Conservation (phyloP, 2,888 invertebrate species). For the Scaptomyza tumidula region DNA sequence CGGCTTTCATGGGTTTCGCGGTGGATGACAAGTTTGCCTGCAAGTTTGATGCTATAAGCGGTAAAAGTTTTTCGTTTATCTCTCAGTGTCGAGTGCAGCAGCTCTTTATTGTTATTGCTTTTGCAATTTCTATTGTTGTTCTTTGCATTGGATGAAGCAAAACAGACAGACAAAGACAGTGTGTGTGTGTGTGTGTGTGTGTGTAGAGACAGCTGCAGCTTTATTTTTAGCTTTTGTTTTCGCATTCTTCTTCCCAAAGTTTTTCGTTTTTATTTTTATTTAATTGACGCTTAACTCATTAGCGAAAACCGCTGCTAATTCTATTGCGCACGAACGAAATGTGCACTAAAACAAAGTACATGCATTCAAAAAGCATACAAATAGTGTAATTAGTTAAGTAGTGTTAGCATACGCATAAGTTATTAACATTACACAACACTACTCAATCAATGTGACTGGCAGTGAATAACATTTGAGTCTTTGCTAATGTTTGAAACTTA, state of each 20-base stretch:
- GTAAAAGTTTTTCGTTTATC: constrained; percentile 67
- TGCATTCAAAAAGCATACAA: no score
- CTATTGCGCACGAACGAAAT: not conserved
- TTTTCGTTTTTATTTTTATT: not conserved
- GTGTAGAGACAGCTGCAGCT: constrained; percentile 32
- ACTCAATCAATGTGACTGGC: not conserved
- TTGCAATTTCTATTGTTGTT: constrained; percentile 7
- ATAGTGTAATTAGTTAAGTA: no score
- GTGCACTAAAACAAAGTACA: no score
- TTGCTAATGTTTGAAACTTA: not conserved
- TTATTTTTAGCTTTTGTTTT: constrained; percentile 1
- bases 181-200: no score
- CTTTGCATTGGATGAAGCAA: constrained; percentile 32
- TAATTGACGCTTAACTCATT: constrained; percentile 14
- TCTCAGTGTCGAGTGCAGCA: constrained; percentile 35
- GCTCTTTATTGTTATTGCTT: not conserved
- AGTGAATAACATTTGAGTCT: not conserved
- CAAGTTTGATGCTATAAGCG: constrained; percentile 42
- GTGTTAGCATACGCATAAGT: no score
- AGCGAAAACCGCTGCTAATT: constrained; percentile 3
- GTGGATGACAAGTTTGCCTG: constrained; percentile 46
- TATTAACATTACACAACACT: not conserved
- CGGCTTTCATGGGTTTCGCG: constrained; percentile 33
- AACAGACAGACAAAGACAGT: constrained; percentile 20
- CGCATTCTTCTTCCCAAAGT: constrained; percentile 1